phyloP scores from a whole-genome alignment of 2,113 vertebrate genomes.

The Nannobrachium achirus region DNA sequence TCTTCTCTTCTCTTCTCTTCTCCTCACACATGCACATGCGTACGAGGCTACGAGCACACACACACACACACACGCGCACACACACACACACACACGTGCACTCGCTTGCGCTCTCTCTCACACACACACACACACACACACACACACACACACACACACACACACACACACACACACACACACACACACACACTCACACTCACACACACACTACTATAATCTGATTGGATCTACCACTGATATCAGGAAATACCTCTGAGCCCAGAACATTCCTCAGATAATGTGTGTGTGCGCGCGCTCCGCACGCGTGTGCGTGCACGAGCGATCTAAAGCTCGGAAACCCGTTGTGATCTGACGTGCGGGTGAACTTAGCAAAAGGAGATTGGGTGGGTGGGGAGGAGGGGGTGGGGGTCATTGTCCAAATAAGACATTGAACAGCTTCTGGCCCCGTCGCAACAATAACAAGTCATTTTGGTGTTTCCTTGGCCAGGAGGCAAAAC shows the following conservation, averaged over 20 bases:
- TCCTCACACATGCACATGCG: too few relatives aligned
- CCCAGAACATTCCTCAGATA: slow-evolving; percentile 61
- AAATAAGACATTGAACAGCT: slow-evolving; percentile 46
- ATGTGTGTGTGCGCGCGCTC: slow-evolving; percentile 7
- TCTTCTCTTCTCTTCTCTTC: slow-evolving; percentile 7
- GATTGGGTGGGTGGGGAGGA: neutral
- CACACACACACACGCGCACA: too few relatives aligned
- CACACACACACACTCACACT: too few relatives aligned
- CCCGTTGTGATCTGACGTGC: slow-evolving; percentile 9
- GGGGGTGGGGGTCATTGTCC: slow-evolving; percentile 17
- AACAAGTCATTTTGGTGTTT: slow-evolving; percentile 78
- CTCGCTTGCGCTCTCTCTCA: too few relatives aligned
- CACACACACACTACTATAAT: slow-evolving; percentile 28
- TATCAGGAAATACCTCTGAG: slow-evolving; percentile 69
- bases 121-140: slow-evolving; percentile 12
- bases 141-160: slow-evolving; percentile 9
- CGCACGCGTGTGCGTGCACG: neutral
- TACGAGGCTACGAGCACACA: too few relatives aligned
- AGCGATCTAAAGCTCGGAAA: slow-evolving; percentile 1
- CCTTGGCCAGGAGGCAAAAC: slow-evolving; percentile 63
- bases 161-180: neutral
- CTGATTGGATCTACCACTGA: slow-evolving; percentile 51
- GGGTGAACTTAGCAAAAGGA: slow-evolving; percentile 13
- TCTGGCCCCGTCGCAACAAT: slow-evolving; percentile 65
- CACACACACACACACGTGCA: too few relatives aligned